These are phyloP conservation scores for Malachius bipustulatus DNA, from an alignment of 2,888 invertebrate species.

Conservation along the genomic window DNA sequence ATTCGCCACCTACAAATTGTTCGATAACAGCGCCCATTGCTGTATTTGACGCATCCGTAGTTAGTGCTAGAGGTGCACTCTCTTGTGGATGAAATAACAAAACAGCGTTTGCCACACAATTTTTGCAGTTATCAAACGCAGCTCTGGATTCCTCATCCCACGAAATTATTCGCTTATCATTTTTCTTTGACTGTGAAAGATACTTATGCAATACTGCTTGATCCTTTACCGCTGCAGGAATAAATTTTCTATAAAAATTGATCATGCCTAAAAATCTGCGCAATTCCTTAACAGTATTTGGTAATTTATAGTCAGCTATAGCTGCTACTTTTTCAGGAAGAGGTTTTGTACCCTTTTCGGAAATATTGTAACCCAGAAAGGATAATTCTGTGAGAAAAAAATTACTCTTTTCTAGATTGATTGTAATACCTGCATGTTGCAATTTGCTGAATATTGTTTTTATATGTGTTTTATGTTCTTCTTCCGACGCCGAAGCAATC, in stretches of 20 bases:
- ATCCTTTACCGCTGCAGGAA: slow-evolving; percentile 8
- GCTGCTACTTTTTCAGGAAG: slow-evolving; percentile 7
- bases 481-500: slow-evolving; percentile 7
- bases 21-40: slow-evolving; percentile 33
- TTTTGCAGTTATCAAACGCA: slow-evolving; percentile 13
- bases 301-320: slow-evolving; percentile 4
- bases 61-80: slow-evolving; percentile 23
- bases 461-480: slow-evolving; percentile 20
- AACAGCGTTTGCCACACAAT: slow-evolving; percentile 11
- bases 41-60: slow-evolving; percentile 31
- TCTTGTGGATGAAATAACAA: slow-evolving; percentile 12
- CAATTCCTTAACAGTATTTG: slow-evolving; percentile 5
- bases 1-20: slow-evolving; percentile 21
- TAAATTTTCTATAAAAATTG: too few species aligned
- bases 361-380: slow-evolving; percentile 20
- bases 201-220: slow-evolving; percentile 8
- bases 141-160: slow-evolving; percentile 6
- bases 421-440: slow-evolving; percentile 17
- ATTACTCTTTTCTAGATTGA: slow-evolving; percentile 25
- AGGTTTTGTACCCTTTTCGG: slow-evolving; percentile 25
- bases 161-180: not conserved
- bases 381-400: slow-evolving; percentile 20
- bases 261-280: too few species aligned
- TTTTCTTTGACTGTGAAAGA: slow-evolving; percentile 2
- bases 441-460: slow-evolving; percentile 20